A percentile compares a stretch with the other conserved stretches of the same genome.
phyloP scores from a whole-genome alignment of 2,888 invertebrate genomes.

The Polymixis lichenea region DNA sequence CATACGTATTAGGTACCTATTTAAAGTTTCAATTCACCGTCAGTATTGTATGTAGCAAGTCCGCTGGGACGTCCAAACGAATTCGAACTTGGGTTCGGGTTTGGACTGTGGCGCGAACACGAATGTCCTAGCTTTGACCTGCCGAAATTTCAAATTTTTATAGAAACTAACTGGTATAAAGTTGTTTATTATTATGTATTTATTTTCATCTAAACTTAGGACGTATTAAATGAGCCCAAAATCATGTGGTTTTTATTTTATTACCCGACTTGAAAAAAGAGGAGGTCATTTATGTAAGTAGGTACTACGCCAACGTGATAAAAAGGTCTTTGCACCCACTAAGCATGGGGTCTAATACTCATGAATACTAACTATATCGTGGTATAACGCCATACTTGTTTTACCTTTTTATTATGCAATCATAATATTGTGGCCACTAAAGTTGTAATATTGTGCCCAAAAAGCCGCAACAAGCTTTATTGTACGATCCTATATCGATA shows the following conservation, averaged over 20 bases:
- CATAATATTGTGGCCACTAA: not conserved
- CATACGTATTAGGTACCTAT: not conserved
- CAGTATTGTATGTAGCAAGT: constrained; percentile 24
- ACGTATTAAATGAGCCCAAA: constrained; percentile 19
- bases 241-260: constrained; percentile 32
- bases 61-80: constrained; percentile 13
- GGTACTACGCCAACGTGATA: constrained; percentile 2
- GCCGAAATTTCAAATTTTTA: constrained; percentile 39
- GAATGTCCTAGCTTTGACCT: constrained; percentile 47
- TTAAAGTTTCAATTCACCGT: not conserved
- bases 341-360: constrained; percentile 31
- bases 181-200: not conserved
- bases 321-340: constrained; percentile 40
- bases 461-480: not conserved
- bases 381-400: not conserved
- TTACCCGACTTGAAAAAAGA: too few species aligned
- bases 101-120: constrained; percentile 14
- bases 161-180: constrained; percentile 8
- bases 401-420: constrained; percentile 12
- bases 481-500: not conserved
- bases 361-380: constrained; percentile 17
- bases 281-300: constrained; percentile 1
- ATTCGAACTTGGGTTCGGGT: constrained; percentile 25
- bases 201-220: constrained; percentile 4
- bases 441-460: not conserved